These are phyloP conservation scores for Odontocerum albicorne DNA, from an alignment of 2,888 invertebrate species.

Conservation along the genomic window DNA sequence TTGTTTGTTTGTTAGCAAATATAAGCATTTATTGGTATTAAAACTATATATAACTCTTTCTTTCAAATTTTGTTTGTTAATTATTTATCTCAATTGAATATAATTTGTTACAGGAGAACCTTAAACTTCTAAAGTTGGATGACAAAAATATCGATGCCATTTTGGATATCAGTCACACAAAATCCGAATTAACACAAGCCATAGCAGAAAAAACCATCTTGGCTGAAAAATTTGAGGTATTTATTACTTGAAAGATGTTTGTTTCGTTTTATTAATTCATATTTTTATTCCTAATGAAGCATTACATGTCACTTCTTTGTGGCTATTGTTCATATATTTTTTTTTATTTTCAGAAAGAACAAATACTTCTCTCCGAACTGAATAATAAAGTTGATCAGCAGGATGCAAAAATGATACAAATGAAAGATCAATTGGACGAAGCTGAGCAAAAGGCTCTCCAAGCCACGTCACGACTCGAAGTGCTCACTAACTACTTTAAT, in stretches of 20 bases:
- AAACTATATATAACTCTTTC: no score
- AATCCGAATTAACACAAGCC: conserved; percentile 54
- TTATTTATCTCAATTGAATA: no score
- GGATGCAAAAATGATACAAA: conserved; percentile 54
- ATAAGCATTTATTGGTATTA: no score
- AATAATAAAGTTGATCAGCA: conserved; percentile 40
- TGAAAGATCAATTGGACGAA: conserved; percentile 61
- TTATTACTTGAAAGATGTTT: conserved; percentile 38
- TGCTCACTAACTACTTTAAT: conserved; percentile 86
- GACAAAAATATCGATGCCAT: conserved; percentile 46
- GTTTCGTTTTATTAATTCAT: background rate
- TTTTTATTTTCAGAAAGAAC: conserved; percentile 27
- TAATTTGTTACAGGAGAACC: conserved; percentile 31
- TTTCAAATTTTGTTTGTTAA: no score
- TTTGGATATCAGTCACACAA: conserved; percentile 58
- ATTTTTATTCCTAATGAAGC: no score
- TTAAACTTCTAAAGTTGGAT: conserved; percentile 31
- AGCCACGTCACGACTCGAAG: conserved; percentile 80
- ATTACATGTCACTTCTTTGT: no score
- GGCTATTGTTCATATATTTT: no score
- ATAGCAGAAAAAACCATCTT: conserved; percentile 52
- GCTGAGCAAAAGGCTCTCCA: conserved; percentile 61
- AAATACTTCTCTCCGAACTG: conserved; percentile 17
- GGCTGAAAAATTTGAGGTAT: conserved; percentile 52
- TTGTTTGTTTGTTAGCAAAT: no score